Base-by-base conservation (phyloP, 2,113 vertebrate genomes). In the Upupa epops region DNA sequence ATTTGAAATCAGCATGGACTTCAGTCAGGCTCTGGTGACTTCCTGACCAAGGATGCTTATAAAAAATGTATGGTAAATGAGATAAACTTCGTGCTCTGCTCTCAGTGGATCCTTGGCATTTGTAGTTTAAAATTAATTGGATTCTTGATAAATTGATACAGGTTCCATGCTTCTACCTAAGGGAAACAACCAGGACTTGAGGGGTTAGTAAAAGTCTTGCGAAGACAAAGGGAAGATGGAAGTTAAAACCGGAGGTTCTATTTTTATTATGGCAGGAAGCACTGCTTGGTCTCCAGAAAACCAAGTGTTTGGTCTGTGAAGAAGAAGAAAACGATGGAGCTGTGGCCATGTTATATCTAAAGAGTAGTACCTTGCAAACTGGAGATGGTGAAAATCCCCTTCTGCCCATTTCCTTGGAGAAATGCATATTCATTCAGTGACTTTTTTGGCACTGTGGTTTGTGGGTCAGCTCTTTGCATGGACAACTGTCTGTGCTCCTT, bases 181-280 rank as follows among this genome's bases (percentile, higher is more conserved):
- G 40, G 12, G 9, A 3, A 37, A 55, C 49, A 40, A 13, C 5
- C 1, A 49, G 36, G 42, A 74, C 9, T 1, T 66, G 32, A 68
- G 37, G 19, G 11, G 3, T 36, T 61, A 45, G 8, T 26, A 25
- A 25, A 36, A 54, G 31, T 93, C 25, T 58, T 89, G 45, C 28
- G 36, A 25, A 40, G 45, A 9, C 12, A n/a, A 31, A 49, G 51
- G 55, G 42, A 61, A 36, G 28, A 37, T 74, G 45, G n/a, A 83
- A 78, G 42, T 86, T 10, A 61, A 60, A 59, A 73, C 7, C 1
- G 0, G 22, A 37, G 14, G 15, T 31, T 60, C 0, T 55, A 0
- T 69, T 36, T 80, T 61, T 20, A 4, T 18, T 17, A 46, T 28
- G 40, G 34, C 9, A 59, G 22, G 45, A 83, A 63, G 72, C 8